These are phyloP conservation scores for Hexactinellida sp. DNA, from an alignment of 37 sponge, comb jelly and placozoan species.

Conservation along the genomic window DNA sequence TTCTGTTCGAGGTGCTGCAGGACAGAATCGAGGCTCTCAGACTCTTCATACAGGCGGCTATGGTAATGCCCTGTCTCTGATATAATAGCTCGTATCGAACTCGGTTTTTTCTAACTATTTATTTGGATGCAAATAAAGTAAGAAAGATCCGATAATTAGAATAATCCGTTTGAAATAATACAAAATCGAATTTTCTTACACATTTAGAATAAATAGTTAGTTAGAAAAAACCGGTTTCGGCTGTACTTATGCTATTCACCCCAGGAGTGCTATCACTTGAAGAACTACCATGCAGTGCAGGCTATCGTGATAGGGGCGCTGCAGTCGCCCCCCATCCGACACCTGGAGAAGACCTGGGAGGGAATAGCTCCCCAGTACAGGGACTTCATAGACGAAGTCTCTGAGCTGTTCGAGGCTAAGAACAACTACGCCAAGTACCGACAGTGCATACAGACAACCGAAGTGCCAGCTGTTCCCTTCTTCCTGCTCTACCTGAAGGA, in stretches of 20 bases:
- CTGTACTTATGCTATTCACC: too few relatives aligned
- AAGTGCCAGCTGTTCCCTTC: slow-evolving; percentile 60
- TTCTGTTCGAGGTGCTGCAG: background rate
- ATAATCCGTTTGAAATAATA: too few relatives aligned
- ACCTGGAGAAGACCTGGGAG: slow-evolving; percentile 58
- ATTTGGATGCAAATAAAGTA: too few relatives aligned
- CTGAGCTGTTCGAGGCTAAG: slow-evolving; percentile 44
- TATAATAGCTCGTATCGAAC: background rate
- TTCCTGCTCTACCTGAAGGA: slow-evolving; percentile 72
- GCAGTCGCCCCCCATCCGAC: slow-evolving; percentile 47
- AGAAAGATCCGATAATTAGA: too few relatives aligned
- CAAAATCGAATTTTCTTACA: background rate
- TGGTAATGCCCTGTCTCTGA: background rate
- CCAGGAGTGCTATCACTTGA: slow-evolving; percentile 51
- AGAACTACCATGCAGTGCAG: slow-evolving; percentile 70
- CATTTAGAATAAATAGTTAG: too few relatives aligned
- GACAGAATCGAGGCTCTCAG: background rate
- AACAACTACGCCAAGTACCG: slow-evolving; percentile 61
- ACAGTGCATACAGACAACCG: slow-evolving; percentile 33
- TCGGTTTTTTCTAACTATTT: too few relatives aligned
- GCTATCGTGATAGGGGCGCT: slow-evolving; percentile 73
- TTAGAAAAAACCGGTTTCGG: too few relatives aligned
- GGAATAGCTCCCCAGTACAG: slow-evolving; percentile 21
- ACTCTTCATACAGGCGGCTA: background rate
- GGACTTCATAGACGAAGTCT: slow-evolving; percentile 43